These are phyloP conservation scores for Coracopsis vasa DNA, from an alignment of 2,113 vertebrate species.

Conservation along the genomic window DNA sequence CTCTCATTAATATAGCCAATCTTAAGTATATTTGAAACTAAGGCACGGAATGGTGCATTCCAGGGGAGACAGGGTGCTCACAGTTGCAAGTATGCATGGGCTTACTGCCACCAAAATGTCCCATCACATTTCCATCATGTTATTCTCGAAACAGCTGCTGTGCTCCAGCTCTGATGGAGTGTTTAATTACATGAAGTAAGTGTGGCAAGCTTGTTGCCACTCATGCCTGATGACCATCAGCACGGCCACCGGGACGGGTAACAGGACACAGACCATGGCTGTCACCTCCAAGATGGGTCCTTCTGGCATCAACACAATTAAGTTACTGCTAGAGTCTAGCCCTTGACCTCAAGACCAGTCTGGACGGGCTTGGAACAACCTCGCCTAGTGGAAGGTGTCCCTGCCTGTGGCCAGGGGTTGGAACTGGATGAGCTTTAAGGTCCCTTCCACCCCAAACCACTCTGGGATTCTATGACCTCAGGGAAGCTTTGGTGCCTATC, in stretches of 20 bases:
- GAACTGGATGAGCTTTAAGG: background rate
- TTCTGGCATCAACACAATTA: background rate
- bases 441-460: background rate
- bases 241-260: fast-evolving
- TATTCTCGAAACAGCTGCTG: constrained; percentile 42
- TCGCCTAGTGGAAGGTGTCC: background rate
- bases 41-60: background rate
- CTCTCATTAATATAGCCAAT: background rate
- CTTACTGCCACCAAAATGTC: constrained; percentile 33
- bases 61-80: background rate
- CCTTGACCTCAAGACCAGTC: background rate
- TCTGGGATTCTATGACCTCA: background rate
- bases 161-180: background rate
- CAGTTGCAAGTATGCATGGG: background rate
- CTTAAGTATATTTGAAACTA: constrained; percentile 30
- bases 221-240: background rate
- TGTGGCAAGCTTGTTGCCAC: fast-evolving
- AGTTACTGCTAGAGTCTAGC: background rate
- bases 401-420: background rate
- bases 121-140: background rate
- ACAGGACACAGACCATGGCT: fast-evolving
- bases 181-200: background rate
- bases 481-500: background rate
- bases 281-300: background rate
- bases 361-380: background rate